Evolutionary conservation across 2,888 invertebrate genomes (phyloP).

Genomic region (Thera obeliscata): DNA sequence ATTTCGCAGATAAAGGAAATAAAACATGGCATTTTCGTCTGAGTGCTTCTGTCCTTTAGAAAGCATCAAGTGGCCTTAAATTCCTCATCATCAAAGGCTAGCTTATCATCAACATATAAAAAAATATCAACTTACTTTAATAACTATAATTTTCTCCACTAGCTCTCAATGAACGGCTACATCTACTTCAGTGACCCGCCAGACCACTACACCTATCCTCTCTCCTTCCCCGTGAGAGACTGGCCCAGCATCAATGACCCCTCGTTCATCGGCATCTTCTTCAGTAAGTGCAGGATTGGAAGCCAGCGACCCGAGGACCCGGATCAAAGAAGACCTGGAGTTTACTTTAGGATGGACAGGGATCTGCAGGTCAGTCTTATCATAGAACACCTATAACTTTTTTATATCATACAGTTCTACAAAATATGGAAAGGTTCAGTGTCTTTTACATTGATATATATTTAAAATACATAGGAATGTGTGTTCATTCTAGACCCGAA

Average conservation of each 20-base stretch:
- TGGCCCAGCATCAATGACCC: constrained; percentile 95
- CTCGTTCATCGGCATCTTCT: constrained; percentile 96
- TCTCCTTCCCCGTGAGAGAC: constrained; percentile 93
- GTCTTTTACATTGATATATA: too few species aligned
- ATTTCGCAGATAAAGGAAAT: too few species aligned
- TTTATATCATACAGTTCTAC: too few species aligned
- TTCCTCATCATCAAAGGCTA: too few species aligned
- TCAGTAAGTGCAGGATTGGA: constrained; percentile 94
- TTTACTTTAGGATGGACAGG: constrained; percentile 89
- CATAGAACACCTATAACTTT: too few species aligned
- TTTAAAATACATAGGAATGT: background rate
- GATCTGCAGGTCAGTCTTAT: constrained; percentile 70
- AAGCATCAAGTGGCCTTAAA: too few species aligned
- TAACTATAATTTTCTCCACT: constrained; percentile 41
- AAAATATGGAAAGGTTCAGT: too few species aligned
- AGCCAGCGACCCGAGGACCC: constrained; percentile 88
- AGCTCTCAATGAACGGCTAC: constrained; percentile 93
- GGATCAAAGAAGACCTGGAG: constrained; percentile 91
- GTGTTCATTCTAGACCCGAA: constrained; percentile 79
- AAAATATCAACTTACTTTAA: background rate
- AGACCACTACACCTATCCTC: constrained; percentile 91
- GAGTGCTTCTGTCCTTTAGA: too few species aligned
- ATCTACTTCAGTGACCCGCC: constrained; percentile 96
- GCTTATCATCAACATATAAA: background rate
- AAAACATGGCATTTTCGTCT: too few species aligned